These are phyloP conservation scores for Micronycteris hirsuta DNA, from an alignment of 2,113 vertebrate genomes.

Conservation along the genomic window DNA sequence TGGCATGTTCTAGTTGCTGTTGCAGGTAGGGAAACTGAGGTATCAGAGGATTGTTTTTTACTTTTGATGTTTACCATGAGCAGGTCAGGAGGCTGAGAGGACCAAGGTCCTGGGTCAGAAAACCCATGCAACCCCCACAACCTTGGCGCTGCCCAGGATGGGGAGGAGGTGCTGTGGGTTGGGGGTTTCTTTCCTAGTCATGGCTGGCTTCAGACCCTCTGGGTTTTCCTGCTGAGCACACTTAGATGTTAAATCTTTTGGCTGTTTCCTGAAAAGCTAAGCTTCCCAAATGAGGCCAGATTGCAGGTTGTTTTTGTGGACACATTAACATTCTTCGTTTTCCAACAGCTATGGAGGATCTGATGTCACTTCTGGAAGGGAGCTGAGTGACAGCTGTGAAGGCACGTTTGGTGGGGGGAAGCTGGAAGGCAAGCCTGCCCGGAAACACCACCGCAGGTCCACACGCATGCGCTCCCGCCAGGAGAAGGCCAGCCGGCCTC, in stretches of 20 bases:
- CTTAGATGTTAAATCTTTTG: not conserved
- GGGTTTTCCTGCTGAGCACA: not conserved
- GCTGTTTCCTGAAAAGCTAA: not conserved
- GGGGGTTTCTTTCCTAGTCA: no score
- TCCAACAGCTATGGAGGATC: slow-evolving; percentile 83
- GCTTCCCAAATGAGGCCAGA: fast-evolving
- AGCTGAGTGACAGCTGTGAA: slow-evolving; percentile 94
- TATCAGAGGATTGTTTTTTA: not conserved
- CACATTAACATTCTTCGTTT: not conserved
- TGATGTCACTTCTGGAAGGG: slow-evolving; percentile 91
- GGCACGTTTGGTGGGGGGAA: slow-evolving; percentile 85
- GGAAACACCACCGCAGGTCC: slow-evolving; percentile 94
- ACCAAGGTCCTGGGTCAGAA: not conserved
- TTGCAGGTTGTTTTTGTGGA: no score
- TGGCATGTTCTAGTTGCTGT: not conserved
- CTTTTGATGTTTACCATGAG: not conserved
- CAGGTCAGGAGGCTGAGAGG: not conserved
- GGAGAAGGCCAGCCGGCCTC: slow-evolving; percentile 93
- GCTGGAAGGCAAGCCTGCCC: slow-evolving; percentile 88
- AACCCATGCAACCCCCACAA: fast-evolving
- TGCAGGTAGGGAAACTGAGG: not conserved
- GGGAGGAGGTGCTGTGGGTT: not conserved
- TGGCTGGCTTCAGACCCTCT: not conserved
- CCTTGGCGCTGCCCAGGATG: fast-evolving
- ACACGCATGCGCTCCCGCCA: slow-evolving; percentile 92